Conservation (phyloP, 2,797 vertebrate species). For the Benthosema pterotum region DNA sequence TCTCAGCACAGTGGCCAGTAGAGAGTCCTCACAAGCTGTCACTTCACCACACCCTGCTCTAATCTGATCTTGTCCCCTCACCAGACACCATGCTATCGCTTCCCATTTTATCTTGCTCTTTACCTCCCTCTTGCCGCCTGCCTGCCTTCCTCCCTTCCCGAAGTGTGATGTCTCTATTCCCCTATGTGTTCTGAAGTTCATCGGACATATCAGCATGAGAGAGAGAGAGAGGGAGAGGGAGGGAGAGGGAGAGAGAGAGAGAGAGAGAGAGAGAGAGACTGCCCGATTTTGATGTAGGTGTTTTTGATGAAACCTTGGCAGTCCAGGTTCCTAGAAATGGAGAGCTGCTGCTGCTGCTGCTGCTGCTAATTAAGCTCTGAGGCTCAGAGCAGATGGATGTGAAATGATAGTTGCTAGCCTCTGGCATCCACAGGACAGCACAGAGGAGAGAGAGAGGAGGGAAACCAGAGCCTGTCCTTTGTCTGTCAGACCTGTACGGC, state of each 20-base stretch:
- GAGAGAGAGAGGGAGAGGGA: too few relatives aligned
- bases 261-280: too few relatives aligned
- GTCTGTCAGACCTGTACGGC: too few relatives aligned
- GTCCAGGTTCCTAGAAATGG: conserved; percentile 35
- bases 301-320: conserved; percentile 41
- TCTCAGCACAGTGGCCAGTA: conserved; percentile 46
- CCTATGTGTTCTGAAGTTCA: too few relatives aligned
- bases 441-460: conserved; percentile 26
- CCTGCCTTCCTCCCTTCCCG: not conserved
- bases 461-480: too few relatives aligned
- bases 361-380: conserved; percentile 67
- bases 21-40: conserved; percentile 61
- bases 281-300: too few relatives aligned
- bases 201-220: too few relatives aligned
- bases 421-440: conserved; percentile 54
- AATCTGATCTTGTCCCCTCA: conserved; percentile 46
- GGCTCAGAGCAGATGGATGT: conserved; percentile 64
- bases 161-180: conserved; percentile 8
- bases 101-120: too few relatives aligned
- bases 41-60: conserved; percentile 49
- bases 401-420: conserved; percentile 57
- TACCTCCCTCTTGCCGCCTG: not conserved
- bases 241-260: too few relatives aligned
- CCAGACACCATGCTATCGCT: conserved; percentile 21
- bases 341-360: conserved; percentile 38